Conservation (phyloP, 2,888 invertebrate species). For the Agrotis puta region DNA sequence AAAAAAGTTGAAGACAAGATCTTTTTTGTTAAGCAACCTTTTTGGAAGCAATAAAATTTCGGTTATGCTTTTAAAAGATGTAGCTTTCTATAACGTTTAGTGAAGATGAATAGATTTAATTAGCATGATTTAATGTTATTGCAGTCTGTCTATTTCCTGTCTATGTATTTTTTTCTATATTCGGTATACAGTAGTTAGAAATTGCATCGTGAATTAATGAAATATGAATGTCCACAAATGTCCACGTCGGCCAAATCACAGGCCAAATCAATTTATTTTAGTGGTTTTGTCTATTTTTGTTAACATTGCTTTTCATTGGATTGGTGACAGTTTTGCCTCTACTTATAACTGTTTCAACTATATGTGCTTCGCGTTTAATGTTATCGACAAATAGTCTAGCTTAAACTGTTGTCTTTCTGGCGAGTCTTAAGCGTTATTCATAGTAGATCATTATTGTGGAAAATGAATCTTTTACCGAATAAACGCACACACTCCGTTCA, state of each 20-base stretch:
- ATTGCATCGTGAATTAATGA: conserved; percentile 5
- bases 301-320: conserved; percentile 2
- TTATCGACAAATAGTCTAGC: conserved; percentile 2
- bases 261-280: conserved; percentile 24
- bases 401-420: not conserved
- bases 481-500: not conserved
- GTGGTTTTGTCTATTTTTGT: conserved; percentile 12
- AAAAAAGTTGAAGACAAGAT: conserved; percentile 11
- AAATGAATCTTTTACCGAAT: not conserved
- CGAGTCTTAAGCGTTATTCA: not conserved
- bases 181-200: not conserved
- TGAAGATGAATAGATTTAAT: not conserved
- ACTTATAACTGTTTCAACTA: conserved; percentile 6
- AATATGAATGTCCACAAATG: conserved; percentile 17
- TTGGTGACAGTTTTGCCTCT: conserved; percentile 1
- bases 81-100: conserved; percentile 10
- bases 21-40: conserved; percentile 21
- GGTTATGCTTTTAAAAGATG: conserved; percentile 13
- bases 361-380: not conserved
- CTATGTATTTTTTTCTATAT: not conserved
- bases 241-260: no score
- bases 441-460: not conserved
- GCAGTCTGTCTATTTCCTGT: not conserved
- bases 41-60: conserved; percentile 23
- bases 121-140: not conserved